A percentile compares a stretch with the other conserved stretches of the same genome.
phyloP scores from a whole-genome alignment of 2,113 vertebrate species.

The Pteropus alecto region DNA sequence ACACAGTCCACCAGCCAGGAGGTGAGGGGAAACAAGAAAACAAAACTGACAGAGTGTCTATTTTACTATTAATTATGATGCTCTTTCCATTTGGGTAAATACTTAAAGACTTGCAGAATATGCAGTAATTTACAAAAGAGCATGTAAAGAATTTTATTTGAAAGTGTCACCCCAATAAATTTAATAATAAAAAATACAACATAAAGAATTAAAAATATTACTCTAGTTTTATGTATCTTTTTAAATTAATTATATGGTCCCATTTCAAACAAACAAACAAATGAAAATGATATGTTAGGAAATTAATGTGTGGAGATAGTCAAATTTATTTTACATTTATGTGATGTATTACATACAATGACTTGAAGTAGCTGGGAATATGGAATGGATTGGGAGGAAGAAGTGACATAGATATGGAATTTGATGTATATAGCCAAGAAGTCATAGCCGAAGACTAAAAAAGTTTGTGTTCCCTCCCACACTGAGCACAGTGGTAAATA shows the following conservation, averaged over 20 bases:
- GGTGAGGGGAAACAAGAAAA: accelerated
- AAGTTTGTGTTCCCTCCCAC: not conserved
- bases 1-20: not conserved
- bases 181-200: not conserved
- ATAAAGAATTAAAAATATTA: not conserved
- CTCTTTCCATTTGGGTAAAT: not conserved
- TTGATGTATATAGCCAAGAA: not conserved
- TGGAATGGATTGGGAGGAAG: not conserved
- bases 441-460: not conserved
- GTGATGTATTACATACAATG: not conserved
- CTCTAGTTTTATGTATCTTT: not conserved
- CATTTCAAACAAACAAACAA: not conserved
- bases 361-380: not conserved
- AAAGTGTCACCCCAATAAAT: too few relatives aligned
- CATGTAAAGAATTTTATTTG: not conserved
- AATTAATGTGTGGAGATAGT: not conserved
- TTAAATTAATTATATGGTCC: not conserved
- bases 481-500: not conserved
- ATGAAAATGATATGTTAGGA: not conserved
- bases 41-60: not conserved
- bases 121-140: not conserved
- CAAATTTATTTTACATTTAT: not conserved
- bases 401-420: not conserved
- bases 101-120: not conserved
- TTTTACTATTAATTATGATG: not conserved